These are phyloP conservation scores for Sinella curviseta DNA, from an alignment of 1,140 invertebrate genomes.

Conservation along the genomic window DNA sequence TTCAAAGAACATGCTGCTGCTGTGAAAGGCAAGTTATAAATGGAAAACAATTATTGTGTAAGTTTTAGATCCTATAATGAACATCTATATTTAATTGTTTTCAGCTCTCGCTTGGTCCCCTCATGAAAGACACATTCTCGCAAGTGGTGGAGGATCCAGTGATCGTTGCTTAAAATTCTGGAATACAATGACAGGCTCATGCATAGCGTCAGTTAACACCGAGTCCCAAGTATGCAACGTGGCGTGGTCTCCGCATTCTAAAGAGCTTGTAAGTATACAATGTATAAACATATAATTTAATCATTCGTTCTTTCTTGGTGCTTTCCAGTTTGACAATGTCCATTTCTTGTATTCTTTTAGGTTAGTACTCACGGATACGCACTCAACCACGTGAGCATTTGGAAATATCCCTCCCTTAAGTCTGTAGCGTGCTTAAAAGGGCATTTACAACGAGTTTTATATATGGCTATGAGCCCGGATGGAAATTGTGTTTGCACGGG, in stretches of 20 bases:
- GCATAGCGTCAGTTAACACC: conserved; percentile 60
- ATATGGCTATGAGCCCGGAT: conserved; percentile 90
- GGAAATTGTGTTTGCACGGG: conserved; percentile 87
- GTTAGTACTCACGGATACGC: conserved; percentile 77
- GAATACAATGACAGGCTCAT: conserved; percentile 61
- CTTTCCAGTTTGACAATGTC: neutral
- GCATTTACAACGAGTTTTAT: conserved; percentile 84
- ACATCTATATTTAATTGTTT: neutral
- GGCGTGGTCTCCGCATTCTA: conserved; percentile 84
- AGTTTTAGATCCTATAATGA: neutral
- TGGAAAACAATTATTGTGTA: neutral
- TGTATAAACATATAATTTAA: neutral
- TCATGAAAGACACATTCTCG: conserved; percentile 84
- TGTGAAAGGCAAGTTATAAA: neutral
- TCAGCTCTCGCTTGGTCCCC: conserved; percentile 90
- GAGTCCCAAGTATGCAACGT: conserved; percentile 57
- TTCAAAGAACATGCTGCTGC: neutral
- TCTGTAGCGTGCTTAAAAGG: conserved; percentile 77
- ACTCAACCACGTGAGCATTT: conserved; percentile 90
- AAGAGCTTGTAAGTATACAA: conserved; percentile 83
- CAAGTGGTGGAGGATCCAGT: conserved; percentile 91
- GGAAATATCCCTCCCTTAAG: conserved; percentile 89
- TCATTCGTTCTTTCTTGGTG: neutral
- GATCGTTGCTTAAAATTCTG: conserved; percentile 71
- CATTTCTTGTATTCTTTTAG: neutral